Evolutionary conservation across 2,888 invertebrate species (phyloP).

Genomic region (Trichopoda pennipes): DNA sequence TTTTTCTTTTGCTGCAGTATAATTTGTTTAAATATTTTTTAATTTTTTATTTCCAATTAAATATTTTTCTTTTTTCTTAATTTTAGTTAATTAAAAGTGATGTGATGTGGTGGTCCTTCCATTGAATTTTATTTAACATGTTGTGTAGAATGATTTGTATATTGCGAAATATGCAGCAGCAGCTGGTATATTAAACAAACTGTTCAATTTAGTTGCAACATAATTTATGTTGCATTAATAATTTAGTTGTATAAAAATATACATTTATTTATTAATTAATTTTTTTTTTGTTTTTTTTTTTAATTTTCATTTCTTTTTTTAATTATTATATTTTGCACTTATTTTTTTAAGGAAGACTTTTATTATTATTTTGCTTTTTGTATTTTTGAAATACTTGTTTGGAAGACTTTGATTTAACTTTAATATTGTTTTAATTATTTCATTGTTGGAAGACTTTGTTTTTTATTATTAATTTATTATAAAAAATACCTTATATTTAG

Average conservation of each 20-base stretch:
- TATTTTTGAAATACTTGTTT: conserved; percentile 46
- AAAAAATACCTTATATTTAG: no score
- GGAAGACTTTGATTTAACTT: conserved; percentile 39
- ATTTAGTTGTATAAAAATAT: not conserved
- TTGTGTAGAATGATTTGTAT: not conserved
- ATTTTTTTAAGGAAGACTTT: conserved; percentile 15
- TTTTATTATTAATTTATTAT: not conserved
- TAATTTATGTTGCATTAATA: no score
- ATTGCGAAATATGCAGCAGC: not conserved
- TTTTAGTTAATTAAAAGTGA: not conserved
- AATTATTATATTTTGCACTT: not conserved
- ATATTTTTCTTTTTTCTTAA: no score
- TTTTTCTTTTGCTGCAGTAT: no score
- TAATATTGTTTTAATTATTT: conserved; percentile 24
- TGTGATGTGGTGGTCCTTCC: no score
- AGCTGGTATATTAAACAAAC: no score
- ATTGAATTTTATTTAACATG: not conserved
- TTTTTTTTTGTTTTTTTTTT: not conserved
- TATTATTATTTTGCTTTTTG: conserved; percentile 8
- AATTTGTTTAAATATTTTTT: not conserved
- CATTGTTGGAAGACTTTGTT: conserved; percentile 73
- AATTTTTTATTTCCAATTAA: not conserved
- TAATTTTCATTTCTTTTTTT: not conserved
- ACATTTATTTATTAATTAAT: no score
- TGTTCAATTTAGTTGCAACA: no score